Conservation (phyloP, 2,113 vertebrate genomes). For the Riparia riparia region DNA sequence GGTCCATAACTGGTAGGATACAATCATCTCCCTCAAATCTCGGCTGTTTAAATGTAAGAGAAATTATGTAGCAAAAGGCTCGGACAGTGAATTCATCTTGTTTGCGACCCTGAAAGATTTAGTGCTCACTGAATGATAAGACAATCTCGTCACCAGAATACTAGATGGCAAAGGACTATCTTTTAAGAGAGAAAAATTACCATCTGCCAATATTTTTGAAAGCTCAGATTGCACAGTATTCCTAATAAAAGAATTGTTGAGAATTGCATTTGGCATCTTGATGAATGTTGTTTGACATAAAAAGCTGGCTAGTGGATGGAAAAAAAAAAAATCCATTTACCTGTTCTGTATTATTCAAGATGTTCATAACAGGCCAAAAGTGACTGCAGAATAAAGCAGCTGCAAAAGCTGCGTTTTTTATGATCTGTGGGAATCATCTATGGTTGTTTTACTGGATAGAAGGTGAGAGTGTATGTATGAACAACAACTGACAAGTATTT, state of each 20-base stretch:
- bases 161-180: not conserved
- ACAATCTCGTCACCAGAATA: conserved; percentile 12
- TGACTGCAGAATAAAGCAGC: not conserved
- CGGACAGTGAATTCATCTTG: not conserved
- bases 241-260: conserved; percentile 8
- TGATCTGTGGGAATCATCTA: not conserved
- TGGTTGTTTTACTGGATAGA: not conserved
- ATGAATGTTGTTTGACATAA: conserved; percentile 33
- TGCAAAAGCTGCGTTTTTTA: not conserved
- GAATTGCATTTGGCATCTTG: conserved; percentile 24
- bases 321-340: not conserved
- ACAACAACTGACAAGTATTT: not conserved
- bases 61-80: not conserved
- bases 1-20: not conserved
- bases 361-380: not conserved
- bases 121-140: not conserved
- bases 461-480: not conserved
- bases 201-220: conserved; percentile 48
- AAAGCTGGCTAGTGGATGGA: not conserved
- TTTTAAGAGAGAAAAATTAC: conserved; percentile 51
- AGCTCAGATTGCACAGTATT: not conserved
- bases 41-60: not conserved
- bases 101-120: conserved; percentile 20
- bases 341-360: not conserved
- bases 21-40: not conserved